Evolutionary conservation across 2,113 vertebrate species (phyloP).

Genomic region (Phoxinus phoxinus): DNA sequence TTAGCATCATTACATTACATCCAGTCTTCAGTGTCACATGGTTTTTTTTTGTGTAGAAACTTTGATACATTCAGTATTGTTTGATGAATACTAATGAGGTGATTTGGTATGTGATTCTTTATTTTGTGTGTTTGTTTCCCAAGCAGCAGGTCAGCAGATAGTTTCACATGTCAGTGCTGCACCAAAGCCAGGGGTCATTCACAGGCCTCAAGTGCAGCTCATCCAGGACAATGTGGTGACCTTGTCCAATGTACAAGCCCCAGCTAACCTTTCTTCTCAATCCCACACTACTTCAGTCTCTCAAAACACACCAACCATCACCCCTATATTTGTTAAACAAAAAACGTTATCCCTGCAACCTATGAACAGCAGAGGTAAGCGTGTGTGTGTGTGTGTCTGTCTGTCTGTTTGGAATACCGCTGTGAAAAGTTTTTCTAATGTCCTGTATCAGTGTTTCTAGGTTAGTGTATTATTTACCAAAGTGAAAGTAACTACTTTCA

Average conservation of each 20-base stretch:
- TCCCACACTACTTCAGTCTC: slow-evolving; percentile 36
- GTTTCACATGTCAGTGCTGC: slow-evolving; percentile 65
- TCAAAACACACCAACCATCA: background rate
- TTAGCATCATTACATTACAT: background rate
- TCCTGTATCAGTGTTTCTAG: too few species aligned
- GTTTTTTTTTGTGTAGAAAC: background rate
- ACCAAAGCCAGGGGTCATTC: slow-evolving; percentile 62
- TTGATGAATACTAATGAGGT: background rate
- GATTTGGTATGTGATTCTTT: background rate
- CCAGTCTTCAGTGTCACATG: background rate
- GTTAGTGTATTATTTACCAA: background rate
- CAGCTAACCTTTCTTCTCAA: slow-evolving; percentile 64
- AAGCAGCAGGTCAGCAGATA: slow-evolving; percentile 57
- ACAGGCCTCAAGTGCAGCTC: slow-evolving; percentile 72
- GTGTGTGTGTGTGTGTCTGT: background rate
- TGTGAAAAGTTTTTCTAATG: too few species aligned
- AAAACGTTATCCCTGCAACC: slow-evolving; percentile 21
- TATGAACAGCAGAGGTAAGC: slow-evolving; percentile 42
- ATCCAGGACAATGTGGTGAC: slow-evolving; percentile 72
- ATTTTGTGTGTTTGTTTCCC: background rate
- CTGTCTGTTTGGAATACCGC: too few species aligned
- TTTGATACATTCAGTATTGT: background rate
- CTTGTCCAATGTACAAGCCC: slow-evolving; percentile 69
- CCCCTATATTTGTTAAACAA: background rate
- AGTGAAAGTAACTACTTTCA: too few species aligned